These are phyloP conservation scores for Trinectes maculatus DNA, from an alignment of 2,113 vertebrate species.

Conservation along the genomic window DNA sequence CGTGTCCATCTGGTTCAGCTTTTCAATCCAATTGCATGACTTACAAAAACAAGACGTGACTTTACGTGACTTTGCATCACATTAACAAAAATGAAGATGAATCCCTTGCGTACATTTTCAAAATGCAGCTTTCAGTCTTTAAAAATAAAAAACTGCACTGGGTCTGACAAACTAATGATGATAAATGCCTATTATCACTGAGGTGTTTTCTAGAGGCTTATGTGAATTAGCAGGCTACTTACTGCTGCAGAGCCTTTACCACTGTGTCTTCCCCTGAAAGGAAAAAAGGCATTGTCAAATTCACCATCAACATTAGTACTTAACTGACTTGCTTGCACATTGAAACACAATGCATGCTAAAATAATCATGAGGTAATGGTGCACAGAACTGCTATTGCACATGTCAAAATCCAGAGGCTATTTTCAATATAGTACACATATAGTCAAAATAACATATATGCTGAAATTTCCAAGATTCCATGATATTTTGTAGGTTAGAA, in stretches of 20 bases:
- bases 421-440: too few species aligned
- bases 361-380: background rate
- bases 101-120: background rate
- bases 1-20: background rate
- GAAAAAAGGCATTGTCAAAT: conserved; percentile 55
- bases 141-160: too few species aligned
- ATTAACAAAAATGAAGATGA: background rate
- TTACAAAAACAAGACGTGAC: conserved; percentile 1
- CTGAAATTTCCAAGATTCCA: background rate
- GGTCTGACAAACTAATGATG: background rate
- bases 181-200: background rate
- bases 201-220: background rate
- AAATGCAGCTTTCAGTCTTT: background rate
- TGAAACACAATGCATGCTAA: background rate
- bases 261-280: conserved; percentile 93
- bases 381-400: background rate
- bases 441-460: conserved; percentile 1
- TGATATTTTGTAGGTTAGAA: conserved; percentile 3
- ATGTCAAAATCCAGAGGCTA: too few species aligned
- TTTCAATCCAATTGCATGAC: conserved; percentile 1
- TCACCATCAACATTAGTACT: background rate
- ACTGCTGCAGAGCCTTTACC: conserved; percentile 92
- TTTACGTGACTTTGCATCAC: background rate
- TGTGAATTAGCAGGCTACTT: conserved; percentile 68
- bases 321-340: conserved; percentile 2